Evolutionary conservation across 1,140 invertebrate species (phyloP).

Genomic region (Pectinophora gossypiella): DNA sequence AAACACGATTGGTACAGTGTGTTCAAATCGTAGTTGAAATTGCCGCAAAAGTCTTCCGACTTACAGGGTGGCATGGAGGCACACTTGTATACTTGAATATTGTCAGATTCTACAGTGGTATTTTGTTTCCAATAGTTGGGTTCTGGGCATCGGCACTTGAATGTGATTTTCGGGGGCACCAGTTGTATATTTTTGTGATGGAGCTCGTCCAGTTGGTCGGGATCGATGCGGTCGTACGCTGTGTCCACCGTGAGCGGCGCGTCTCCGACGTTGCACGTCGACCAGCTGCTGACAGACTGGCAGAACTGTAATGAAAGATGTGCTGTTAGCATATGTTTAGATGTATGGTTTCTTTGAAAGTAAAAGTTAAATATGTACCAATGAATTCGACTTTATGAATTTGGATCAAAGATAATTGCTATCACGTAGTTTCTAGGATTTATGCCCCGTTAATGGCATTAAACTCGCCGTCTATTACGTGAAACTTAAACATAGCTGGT

Average conservation of each 20-base stretch:
- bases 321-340: too few species aligned
- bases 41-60: conserved; percentile 52
- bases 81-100: conserved; percentile 33
- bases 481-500: too few species aligned
- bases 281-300: conserved; percentile 41
- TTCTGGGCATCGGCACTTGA: conserved; percentile 41
- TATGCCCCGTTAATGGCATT: too few species aligned
- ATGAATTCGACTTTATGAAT: too few species aligned
- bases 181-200: conserved; percentile 51
- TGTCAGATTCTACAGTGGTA: conserved; percentile 13
- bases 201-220: conserved; percentile 50
- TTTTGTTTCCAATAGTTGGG: conserved; percentile 53
- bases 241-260: conserved; percentile 34
- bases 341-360: too few species aligned
- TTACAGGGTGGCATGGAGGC: conserved; percentile 41
- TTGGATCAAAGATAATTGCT: too few species aligned
- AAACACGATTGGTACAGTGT: conserved; percentile 79
- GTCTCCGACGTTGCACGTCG: conserved; percentile 32
- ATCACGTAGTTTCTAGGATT: too few species aligned
- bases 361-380: not conserved
- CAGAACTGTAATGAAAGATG: conserved; percentile 67
- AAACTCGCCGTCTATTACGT: too few species aligned
- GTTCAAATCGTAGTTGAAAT: conserved; percentile 69
- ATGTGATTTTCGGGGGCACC: conserved; percentile 45
- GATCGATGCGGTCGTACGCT: conserved; percentile 40